These are phyloP conservation scores for Phallusia fumigata DNA, from an alignment of 23 tunicate genomes.

Conservation along the genomic window DNA sequence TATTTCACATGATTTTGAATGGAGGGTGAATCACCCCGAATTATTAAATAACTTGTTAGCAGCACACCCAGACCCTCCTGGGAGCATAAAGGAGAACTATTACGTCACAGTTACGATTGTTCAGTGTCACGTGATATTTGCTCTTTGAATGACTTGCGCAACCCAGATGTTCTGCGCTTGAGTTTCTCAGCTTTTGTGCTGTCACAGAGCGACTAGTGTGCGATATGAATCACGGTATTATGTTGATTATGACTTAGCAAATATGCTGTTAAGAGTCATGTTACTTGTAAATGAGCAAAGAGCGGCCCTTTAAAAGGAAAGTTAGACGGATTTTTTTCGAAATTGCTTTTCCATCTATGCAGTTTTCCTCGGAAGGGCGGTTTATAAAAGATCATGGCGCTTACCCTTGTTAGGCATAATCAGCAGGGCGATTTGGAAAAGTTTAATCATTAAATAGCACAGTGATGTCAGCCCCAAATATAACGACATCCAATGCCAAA, in stretches of 20 bases:
- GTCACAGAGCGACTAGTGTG: neutral
- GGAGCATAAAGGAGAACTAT: slow-evolving; percentile 5
- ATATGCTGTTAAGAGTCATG: neutral
- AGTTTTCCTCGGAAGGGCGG: too few relatives aligned
- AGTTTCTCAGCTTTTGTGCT: neutral
- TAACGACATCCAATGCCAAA: too few relatives aligned
- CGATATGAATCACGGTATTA: slow-evolving; percentile 1
- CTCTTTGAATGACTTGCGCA: slow-evolving; percentile 14
- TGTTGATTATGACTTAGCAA: neutral
- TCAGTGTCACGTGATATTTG: slow-evolving; percentile 31
- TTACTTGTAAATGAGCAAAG: too few relatives aligned
- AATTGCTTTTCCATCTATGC: too few relatives aligned
- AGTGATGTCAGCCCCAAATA: too few relatives aligned
- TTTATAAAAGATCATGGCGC: too few relatives aligned
- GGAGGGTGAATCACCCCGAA: neutral
- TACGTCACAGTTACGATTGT: slow-evolving; percentile 6
- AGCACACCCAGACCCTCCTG: neutral
- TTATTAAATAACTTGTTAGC: neutral
- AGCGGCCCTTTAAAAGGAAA: too few relatives aligned
- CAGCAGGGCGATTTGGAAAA: too few relatives aligned
- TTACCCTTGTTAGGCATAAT: too few relatives aligned
- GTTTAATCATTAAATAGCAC: too few relatives aligned
- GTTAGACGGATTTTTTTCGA: too few relatives aligned
- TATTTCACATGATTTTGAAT: too few relatives aligned
- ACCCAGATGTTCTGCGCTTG: neutral